phyloP scores from a whole-genome alignment of 2,113 vertebrate species.

The Saccopteryx leptura region DNA sequence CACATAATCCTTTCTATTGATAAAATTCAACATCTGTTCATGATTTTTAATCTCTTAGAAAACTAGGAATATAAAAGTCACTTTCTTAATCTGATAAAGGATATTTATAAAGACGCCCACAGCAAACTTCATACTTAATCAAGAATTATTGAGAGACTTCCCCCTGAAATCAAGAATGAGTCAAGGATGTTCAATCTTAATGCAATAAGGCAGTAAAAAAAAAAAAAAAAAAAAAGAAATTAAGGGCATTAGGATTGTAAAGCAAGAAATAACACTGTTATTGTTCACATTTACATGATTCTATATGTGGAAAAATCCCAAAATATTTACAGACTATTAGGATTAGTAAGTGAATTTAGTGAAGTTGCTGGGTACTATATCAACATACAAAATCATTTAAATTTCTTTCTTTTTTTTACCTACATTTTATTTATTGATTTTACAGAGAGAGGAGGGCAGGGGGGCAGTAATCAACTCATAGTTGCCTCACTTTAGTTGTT shows the following conservation, averaged over 20 bases:
- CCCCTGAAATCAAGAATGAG: neutral
- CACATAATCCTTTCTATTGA: neutral
- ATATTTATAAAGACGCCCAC: neutral
- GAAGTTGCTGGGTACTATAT: neutral
- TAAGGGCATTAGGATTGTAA: neutral
- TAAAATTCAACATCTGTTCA: neutral
- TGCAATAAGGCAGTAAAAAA: neutral
- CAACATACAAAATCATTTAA: neutral
- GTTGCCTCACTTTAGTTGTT: too few species aligned
- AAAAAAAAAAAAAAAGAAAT: constrained; percentile 47
- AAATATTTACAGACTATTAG: neutral
- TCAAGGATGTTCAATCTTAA: neutral
- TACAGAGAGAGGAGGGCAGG: too few species aligned
- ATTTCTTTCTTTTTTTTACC: neutral
- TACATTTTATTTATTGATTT: too few species aligned
- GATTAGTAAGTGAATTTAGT: neutral
- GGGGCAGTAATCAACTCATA: too few species aligned
- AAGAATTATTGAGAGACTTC: neutral
- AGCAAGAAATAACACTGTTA: neutral
- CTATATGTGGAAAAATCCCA: neutral
- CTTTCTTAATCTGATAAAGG: neutral
- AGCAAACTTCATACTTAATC: neutral
- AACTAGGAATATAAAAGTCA: neutral
- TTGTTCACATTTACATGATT: neutral
- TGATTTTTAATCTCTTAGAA: neutral